Percentiles rank a stretch among this genome's conserved stretches.
These are phyloP conservation scores for Poecilus cupreus DNA, from an alignment of 2,888 invertebrate genomes.

Conservation along the genomic window DNA sequence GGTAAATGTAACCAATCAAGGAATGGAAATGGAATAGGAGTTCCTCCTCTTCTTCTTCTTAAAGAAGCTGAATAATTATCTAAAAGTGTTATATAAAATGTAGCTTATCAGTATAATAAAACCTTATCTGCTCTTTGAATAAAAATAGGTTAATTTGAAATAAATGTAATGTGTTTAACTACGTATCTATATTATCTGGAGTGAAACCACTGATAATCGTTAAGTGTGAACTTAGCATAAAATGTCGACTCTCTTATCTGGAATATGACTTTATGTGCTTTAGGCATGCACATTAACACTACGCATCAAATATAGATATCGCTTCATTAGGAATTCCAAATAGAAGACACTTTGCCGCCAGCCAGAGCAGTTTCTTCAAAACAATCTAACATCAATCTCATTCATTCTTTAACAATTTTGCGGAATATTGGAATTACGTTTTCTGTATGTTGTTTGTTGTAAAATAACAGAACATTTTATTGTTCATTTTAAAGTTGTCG, in stretches of 20 bases:
- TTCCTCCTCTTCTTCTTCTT: neutral
- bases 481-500: too few species aligned
- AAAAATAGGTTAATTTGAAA: conserved; percentile 43
- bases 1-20: too few species aligned
- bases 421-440: too few species aligned
- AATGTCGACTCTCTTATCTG: conserved; percentile 35
- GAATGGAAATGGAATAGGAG: too few species aligned
- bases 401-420: too few species aligned
- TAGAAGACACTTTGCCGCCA: neutral
- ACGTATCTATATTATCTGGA: conserved; percentile 35
- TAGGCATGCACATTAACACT: conserved; percentile 30
- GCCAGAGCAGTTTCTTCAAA: too few species aligned
- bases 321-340: conserved; percentile 28
- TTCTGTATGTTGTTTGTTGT: too few species aligned
- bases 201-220: conserved; percentile 37
- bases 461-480: too few species aligned
- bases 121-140: conserved; percentile 16
- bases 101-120: conserved; percentile 13
- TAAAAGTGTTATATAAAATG: conserved; percentile 1
- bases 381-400: too few species aligned
- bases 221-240: conserved; percentile 49
- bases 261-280: conserved; percentile 38
- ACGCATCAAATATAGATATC: conserved; percentile 20
- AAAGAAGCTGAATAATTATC: neutral
- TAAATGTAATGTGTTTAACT: conserved; percentile 12